A percentile compares a stretch with the other conserved stretches of the same genome.
Conservation (phyloP, 2,113 vertebrate genomes). For the Tetrao urogallus region DNA sequence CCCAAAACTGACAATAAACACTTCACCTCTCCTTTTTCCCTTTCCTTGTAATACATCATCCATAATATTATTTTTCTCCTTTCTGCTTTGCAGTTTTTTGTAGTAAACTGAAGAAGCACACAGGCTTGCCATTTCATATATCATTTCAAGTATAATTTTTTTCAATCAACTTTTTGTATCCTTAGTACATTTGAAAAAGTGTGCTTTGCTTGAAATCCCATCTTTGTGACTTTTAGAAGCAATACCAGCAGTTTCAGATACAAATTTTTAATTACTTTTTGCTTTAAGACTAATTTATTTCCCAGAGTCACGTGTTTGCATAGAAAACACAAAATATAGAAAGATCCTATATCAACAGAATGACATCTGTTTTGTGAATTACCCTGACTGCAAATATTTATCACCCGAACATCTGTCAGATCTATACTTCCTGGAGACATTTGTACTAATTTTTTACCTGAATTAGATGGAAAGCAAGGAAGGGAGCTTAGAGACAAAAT, state of each 20-base stretch:
- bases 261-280: constrained; percentile 41
- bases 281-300: constrained; percentile 36
- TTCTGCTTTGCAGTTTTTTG: constrained; percentile 10
- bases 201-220: neutral
- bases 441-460: neutral
- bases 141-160: neutral
- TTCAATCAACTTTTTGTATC: neutral
- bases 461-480: neutral
- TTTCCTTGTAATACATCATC: neutral
- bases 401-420: constrained; percentile 28
- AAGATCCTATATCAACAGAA: constrained; percentile 20
- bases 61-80: neutral
- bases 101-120: neutral
- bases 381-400: constrained; percentile 27
- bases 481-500: neutral
- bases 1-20: neutral
- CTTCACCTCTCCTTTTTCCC: rapidly evolving
- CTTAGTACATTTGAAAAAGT: neutral
- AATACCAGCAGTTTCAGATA: neutral
- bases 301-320: neutral
- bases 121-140: neutral
- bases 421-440: neutral
- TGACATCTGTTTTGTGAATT: constrained; percentile 16
- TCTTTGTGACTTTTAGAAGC: neutral
- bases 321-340: neutral